These are phyloP conservation scores for Schrankia costaestrigalis DNA, from an alignment of 2,888 invertebrate genomes.

Conservation along the genomic window DNA sequence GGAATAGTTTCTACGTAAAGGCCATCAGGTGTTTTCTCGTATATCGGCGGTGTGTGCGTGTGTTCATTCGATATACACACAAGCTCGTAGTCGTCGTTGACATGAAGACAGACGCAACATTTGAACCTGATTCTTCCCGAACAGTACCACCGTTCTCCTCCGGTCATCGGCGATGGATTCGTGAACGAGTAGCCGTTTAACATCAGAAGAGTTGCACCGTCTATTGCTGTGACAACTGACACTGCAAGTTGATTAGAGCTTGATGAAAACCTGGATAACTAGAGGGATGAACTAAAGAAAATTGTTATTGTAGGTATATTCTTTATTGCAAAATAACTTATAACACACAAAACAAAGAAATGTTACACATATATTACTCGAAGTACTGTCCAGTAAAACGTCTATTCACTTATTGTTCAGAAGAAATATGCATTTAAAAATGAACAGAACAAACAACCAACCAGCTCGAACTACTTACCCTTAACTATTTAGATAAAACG, in stretches of 20 bases:
- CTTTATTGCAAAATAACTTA: too few relatives aligned
- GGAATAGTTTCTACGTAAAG: slow-evolving; percentile 49
- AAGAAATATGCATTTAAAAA: too few relatives aligned
- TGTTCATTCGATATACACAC: slow-evolving; percentile 67
- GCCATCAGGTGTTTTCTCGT: slow-evolving; percentile 59
- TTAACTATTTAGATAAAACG: too few relatives aligned
- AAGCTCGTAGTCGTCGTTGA: slow-evolving; percentile 72
- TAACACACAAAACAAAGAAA: too few relatives aligned
- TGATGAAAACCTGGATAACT: too few relatives aligned
- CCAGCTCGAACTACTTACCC: too few relatives aligned
- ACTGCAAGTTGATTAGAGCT: slow-evolving; percentile 52
- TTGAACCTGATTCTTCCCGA: slow-evolving; percentile 60
- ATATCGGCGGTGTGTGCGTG: slow-evolving; percentile 59
- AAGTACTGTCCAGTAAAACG: too few relatives aligned
- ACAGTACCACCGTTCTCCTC: slow-evolving; percentile 72
- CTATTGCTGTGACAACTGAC: slow-evolving; percentile 66
- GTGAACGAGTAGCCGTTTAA: slow-evolving; percentile 67
- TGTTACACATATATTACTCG: too few relatives aligned
- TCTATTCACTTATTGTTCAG: too few relatives aligned
- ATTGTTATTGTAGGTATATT: too few relatives aligned
- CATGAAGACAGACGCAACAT: slow-evolving; percentile 66
- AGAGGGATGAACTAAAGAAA: too few relatives aligned
- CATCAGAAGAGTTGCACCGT: slow-evolving; percentile 70
- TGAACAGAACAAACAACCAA: too few relatives aligned
- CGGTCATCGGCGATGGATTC: slow-evolving; percentile 66